Percentiles rank a stretch among this genome's conserved stretches.
Conservation (phyloP, 2,888 invertebrate genomes). For the Ashinkailepas kermadecensis region DNA sequence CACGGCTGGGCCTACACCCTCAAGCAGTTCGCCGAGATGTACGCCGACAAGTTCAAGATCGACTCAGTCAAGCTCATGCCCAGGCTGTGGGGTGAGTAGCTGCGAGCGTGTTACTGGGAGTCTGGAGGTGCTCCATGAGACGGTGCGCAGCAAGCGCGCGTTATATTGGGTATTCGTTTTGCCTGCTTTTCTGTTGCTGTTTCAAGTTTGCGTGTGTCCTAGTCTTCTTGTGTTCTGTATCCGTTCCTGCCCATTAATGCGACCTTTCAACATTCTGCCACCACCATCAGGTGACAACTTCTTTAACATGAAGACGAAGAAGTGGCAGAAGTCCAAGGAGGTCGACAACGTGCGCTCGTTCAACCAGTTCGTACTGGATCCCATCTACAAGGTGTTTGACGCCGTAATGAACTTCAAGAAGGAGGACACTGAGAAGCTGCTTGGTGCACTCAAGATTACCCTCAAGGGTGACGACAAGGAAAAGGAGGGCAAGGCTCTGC, state of each 20-base stretch:
- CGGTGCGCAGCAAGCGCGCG: background rate
- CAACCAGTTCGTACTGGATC: constrained; percentile 97
- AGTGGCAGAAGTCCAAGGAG: constrained; percentile 92
- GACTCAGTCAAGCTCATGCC: constrained; percentile 96
- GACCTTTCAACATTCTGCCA: too few species aligned
- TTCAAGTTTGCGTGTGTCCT: too few species aligned
- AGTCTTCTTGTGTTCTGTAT: too few species aligned
- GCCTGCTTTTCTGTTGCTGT: background rate
- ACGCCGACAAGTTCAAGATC: constrained; percentile 97
- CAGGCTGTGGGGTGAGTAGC: constrained; percentile 47
- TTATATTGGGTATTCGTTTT: background rate
- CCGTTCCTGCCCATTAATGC: too few species aligned
- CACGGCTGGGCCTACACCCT: constrained; percentile 99
- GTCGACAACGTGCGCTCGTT: constrained; percentile 91
- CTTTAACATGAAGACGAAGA: constrained; percentile 95
- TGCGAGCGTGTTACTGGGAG: background rate
- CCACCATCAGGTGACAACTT: constrained; percentile 93
- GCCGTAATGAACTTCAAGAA: constrained; percentile 89
- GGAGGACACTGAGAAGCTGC: constrained; percentile 78
- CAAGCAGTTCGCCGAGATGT: constrained; percentile 99
- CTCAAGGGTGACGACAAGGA: constrained; percentile 93
- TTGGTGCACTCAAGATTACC: constrained; percentile 84
- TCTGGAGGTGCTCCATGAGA: background rate
- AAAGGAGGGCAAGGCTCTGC: constrained; percentile 87
- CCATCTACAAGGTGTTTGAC: constrained; percentile 91